These are phyloP conservation scores for Lysiphlebus fabarum DNA, from an alignment of 1,140 invertebrate species.

Conservation along the genomic window DNA sequence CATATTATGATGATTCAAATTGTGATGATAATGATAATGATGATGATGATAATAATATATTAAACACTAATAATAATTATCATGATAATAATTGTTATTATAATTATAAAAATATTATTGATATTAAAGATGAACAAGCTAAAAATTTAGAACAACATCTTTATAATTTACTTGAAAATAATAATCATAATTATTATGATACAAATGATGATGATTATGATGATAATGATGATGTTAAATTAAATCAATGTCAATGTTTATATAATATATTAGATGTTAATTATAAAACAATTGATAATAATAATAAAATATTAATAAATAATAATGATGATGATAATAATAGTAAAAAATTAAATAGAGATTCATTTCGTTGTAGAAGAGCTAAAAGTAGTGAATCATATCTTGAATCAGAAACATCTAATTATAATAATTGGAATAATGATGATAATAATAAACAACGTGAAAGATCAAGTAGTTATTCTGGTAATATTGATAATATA, in stretches of 20 bases:
- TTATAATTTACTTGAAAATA: conserved; percentile 35
- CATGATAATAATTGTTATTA: not conserved
- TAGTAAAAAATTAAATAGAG: not conserved
- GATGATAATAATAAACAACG: conserved; percentile 1
- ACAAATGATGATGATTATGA: conserved; percentile 47
- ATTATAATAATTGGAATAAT: conserved; percentile 24
- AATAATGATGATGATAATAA: not conserved
- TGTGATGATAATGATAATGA: conserved; percentile 20
- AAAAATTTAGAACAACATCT: conserved; percentile 30
- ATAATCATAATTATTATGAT: conserved; percentile 49
- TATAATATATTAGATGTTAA: conserved; percentile 6
- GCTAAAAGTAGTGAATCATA: conserved; percentile 46
- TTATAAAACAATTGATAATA: conserved; percentile 9
- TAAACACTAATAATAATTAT: not conserved
- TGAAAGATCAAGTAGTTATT: conserved; percentile 7
- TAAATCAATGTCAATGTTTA: conserved; percentile 24
- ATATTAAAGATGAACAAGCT: conserved; percentile 27
- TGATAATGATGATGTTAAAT: conserved; percentile 45
- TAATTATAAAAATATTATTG: not conserved
- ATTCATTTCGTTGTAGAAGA: conserved; percentile 25
- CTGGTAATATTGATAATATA: not conserved
- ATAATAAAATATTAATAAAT: conserved; percentile 8
- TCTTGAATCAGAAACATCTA: conserved; percentile 31
- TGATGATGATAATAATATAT: conserved; percentile 1
- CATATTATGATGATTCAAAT: conserved; percentile 46